These are phyloP conservation scores for Platysternon megacephalum DNA, from an alignment of 2,113 vertebrate species.

Conservation along the genomic window DNA sequence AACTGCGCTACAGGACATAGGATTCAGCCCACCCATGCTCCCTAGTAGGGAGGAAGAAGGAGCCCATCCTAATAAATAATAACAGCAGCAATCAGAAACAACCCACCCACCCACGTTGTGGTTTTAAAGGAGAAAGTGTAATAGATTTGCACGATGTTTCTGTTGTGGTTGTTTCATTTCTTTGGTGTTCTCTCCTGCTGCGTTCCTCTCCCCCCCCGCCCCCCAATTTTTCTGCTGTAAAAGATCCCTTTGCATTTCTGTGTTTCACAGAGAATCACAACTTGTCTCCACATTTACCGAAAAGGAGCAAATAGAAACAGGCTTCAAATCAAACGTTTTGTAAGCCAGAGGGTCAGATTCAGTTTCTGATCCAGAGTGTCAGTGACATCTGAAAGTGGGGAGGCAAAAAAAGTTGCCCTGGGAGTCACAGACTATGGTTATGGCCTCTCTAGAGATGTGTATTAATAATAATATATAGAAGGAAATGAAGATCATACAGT, in stretches of 20 bases:
- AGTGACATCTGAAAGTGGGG: background rate
- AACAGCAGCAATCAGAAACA: background rate
- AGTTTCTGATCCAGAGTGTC: background rate
- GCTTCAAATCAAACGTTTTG: background rate
- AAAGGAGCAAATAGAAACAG: background rate
- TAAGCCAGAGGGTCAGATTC: background rate
- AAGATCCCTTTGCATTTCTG: background rate
- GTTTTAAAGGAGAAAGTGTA: conserved; percentile 3
- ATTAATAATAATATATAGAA: background rate
- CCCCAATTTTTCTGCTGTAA: background rate
- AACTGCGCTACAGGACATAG: background rate
- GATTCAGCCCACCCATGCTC: background rate
- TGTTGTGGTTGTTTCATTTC: conserved; percentile 42
- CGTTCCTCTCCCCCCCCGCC: background rate
- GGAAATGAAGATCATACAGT: too few species aligned
- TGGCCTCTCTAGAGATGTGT: background rate
- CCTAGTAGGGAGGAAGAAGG: background rate
- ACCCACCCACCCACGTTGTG: background rate
- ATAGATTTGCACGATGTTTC: background rate
- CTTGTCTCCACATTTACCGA: background rate
- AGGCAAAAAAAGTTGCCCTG: background rate
- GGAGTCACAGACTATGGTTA: background rate
- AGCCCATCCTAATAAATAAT: background rate
- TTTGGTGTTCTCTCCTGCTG: conserved; percentile 27
- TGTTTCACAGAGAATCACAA: background rate